A percentile compares a stretch with the other conserved stretches of the same genome.
Conservation (phyloP, 2,888 invertebrate species). For the Mythimna albipuncta region DNA sequence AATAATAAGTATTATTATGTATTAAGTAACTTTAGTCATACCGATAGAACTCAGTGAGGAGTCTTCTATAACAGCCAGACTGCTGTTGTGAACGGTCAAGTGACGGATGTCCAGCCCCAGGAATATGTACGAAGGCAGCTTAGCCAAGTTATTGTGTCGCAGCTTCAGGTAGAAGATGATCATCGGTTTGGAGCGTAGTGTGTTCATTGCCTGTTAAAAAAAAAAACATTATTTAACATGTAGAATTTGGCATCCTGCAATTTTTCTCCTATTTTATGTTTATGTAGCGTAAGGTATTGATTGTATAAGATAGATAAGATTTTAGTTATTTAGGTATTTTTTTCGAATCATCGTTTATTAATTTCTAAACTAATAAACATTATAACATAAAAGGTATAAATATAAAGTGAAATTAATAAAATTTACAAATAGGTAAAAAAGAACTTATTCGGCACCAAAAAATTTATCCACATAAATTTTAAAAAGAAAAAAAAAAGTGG, state of each 20-base stretch:
- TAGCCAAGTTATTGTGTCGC: conserved; percentile 96
- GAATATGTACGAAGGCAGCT: conserved; percentile 96
- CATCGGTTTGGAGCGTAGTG: conserved; percentile 94
- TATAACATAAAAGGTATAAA: no score
- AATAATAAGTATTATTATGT: no score
- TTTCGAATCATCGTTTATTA: no score
- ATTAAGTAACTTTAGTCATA: conserved; percentile 77
- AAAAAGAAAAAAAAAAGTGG: no score
- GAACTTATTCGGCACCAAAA: no score
- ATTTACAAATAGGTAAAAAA: no score
- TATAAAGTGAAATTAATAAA: no score
- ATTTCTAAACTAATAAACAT: no score
- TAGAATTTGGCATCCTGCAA: conserved; percentile 29
- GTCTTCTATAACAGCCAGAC: conserved; percentile 96
- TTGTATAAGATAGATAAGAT: neutral
- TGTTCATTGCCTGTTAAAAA: conserved; percentile 93
- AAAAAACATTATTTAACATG: no score
- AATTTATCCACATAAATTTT: no score
- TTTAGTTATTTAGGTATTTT: neutral
- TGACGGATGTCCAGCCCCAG: conserved; percentile 97
- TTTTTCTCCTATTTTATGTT: conserved; percentile 20
- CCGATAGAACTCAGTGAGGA: conserved; percentile 96
- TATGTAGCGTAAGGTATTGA: neutral
- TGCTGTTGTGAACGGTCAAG: conserved; percentile 97
- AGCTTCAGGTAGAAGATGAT: conserved; percentile 97